A percentile compares a stretch with the other conserved stretches of the same genome.
Evolutionary conservation across 2,797 vertebrate genomes (phyloP).

Genomic region (Sciurus carolinensis): DNA sequence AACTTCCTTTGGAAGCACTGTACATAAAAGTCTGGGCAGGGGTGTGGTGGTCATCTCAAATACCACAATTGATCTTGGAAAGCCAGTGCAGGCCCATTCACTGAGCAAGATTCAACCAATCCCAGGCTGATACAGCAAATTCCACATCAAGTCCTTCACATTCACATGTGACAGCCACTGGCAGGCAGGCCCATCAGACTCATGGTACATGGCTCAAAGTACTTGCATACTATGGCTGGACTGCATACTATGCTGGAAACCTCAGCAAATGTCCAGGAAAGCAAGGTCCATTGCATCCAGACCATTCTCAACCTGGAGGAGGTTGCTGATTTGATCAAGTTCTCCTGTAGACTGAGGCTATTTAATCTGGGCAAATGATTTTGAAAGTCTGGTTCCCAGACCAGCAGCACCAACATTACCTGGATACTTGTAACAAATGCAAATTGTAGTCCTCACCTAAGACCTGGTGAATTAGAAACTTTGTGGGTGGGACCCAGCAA

Average conservation of each 20-base stretch:
- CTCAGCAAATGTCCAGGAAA: background rate
- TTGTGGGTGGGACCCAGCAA: background rate
- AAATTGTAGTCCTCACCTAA: background rate
- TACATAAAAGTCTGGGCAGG: background rate
- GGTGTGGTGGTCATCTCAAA: background rate
- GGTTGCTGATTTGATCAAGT: background rate
- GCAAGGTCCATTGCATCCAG: conserved; percentile 8
- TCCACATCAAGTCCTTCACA: background rate
- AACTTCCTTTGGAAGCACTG: background rate
- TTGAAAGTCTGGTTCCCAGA: background rate
- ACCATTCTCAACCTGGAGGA: background rate
- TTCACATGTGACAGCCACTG: background rate
- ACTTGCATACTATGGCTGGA: background rate
- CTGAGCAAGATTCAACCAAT: background rate
- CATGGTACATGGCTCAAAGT: background rate
- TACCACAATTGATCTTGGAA: background rate
- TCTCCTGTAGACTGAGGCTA: background rate
- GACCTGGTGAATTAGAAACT: background rate
- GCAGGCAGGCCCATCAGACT: background rate
- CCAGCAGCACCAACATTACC: background rate
- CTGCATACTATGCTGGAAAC: background rate
- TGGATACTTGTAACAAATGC: conserved; percentile 1
- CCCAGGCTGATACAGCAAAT: background rate
- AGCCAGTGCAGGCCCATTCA: background rate
- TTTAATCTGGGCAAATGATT: background rate